Evolutionary conservation across 2,113 vertebrate genomes (phyloP).

Genomic region (Cathartes aura): DNA sequence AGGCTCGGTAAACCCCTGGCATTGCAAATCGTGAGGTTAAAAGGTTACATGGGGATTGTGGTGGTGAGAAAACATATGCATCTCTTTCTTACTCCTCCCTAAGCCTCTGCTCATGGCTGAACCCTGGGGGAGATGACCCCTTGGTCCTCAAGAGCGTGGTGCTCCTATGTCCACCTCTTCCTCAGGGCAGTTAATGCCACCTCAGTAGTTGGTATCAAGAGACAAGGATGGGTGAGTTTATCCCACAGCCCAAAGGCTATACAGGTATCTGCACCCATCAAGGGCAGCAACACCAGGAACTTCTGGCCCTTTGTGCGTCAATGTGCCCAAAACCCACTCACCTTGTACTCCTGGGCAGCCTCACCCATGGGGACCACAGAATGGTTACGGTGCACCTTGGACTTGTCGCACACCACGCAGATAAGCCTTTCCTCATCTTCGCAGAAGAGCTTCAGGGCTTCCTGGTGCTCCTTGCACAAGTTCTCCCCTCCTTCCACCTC

Average conservation of each 20-base stretch:
- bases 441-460: slow-evolving; percentile 83
- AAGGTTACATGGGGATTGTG: background rate
- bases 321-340: background rate
- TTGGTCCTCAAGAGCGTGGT: too few relatives aligned
- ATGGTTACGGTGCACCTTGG: slow-evolving; percentile 73
- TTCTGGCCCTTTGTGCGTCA: background rate
- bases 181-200: too few relatives aligned
- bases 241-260: too few relatives aligned
- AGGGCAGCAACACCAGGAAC: too few relatives aligned
- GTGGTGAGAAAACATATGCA: background rate
- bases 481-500: background rate
- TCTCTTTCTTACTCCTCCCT: background rate
- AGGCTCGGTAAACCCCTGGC: background rate
- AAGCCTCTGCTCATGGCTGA: too few relatives aligned
- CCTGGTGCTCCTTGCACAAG: slow-evolving; percentile 75
- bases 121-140: background rate
- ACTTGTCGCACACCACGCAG: slow-evolving; percentile 80
- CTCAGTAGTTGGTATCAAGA: background rate
- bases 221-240: too few relatives aligned
- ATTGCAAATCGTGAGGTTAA: background rate
- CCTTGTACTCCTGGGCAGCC: slow-evolving; percentile 79
- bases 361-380: slow-evolving; percentile 77
- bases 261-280: background rate
- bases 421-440: slow-evolving; percentile 80
- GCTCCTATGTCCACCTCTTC: background rate